Base-by-base conservation (phyloP, 2,113 vertebrate species). In the Taxidea taxus region DNA sequence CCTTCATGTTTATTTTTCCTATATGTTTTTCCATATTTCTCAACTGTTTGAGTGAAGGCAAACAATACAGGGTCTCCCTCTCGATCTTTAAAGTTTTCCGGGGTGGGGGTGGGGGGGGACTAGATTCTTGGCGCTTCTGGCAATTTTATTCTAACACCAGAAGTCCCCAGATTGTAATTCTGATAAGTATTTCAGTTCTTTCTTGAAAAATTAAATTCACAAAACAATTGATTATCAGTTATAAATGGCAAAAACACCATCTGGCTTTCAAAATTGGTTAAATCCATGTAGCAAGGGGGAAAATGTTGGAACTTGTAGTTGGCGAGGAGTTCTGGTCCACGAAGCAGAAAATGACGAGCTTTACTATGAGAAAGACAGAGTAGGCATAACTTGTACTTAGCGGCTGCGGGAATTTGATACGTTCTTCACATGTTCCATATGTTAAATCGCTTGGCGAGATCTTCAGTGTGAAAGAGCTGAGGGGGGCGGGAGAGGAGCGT, bases 161-260 rank as follows among this genome's bases (percentile, higher is more conserved):
- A 4, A 4, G n/a, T 21, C 56, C 95, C 72, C 98, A 97, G 98
- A 97, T 86, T 96, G 96, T 82, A 96, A 98, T 97, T 97, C 94
- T 97, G 82, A 94, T 85, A 97, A 98, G 97, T 96, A 96, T 98
- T 98, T 97, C 97, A 92, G 97, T 98, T 98, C 93, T 98, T 58
- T 93, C 91, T 97, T 97, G 90, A 97, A 98, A 98, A 98, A 98
- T 97, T 97, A 98, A 97, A 98, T 98, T 98, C 98, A 98, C 98
- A 99, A 98, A 98, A 99, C 98, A 98, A 98, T 98, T 97, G 98
- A 98, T 98, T 98, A 98, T 98, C 94, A 91, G 98, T 98, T 99
- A 98, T 98, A 98, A 98, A 98, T 98, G 93, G 98, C 98, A 98
- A 98, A 99, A 98, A 96, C 98, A 98, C 98, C 98, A 98, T 98